These are phyloP conservation scores for Megaceryle torquata DNA, from an alignment of 2,113 vertebrate species.

Conservation along the genomic window DNA sequence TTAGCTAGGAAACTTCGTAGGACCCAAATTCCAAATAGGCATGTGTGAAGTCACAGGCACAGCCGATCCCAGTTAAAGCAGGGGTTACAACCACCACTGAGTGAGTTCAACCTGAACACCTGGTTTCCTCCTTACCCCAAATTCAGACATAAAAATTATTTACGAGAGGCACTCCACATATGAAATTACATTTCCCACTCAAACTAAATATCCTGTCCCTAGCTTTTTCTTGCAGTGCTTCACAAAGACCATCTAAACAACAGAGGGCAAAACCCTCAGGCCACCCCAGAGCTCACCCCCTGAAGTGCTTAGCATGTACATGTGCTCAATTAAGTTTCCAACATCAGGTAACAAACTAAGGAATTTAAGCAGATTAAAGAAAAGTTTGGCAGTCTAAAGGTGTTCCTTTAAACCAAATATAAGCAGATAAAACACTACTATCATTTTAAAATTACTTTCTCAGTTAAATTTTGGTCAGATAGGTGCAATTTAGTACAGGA, in stretches of 20 bases:
- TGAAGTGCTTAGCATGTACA: accelerated
- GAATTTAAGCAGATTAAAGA: background rate
- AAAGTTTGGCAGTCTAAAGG: background rate
- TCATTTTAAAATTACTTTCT: background rate
- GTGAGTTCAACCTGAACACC: background rate
- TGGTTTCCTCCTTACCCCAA: background rate
- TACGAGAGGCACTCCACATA: background rate
- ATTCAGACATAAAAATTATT: background rate
- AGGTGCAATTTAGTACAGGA: background rate
- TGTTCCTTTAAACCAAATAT: background rate
- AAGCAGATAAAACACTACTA: background rate
- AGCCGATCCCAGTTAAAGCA: background rate
- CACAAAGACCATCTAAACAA: background rate
- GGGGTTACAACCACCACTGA: background rate
- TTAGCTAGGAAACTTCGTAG: background rate
- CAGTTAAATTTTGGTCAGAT: background rate
- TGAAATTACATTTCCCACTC: background rate
- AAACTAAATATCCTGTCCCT: background rate
- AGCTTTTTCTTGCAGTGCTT: background rate
- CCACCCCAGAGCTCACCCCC: background rate
- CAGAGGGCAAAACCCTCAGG: background rate
- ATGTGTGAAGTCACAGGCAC: accelerated
- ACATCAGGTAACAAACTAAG: background rate
- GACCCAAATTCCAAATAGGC: background rate
- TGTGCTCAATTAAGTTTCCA: background rate